A percentile compares a stretch with the other conserved stretches of the same genome.
Evolutionary conservation across 2,888 invertebrate genomes (phyloP).

Genomic region (Andrena fulva): DNA sequence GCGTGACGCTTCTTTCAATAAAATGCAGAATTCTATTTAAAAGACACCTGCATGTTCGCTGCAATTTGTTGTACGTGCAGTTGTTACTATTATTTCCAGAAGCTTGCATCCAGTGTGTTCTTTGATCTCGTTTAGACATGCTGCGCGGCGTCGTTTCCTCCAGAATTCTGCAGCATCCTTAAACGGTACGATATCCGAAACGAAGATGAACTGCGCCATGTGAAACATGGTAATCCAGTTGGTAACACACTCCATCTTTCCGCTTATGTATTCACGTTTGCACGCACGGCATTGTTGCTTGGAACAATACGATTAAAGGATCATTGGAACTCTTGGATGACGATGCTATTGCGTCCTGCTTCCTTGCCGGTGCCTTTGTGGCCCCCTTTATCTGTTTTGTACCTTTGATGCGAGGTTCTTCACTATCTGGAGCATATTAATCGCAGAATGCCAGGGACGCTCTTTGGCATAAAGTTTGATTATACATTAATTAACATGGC

Average conservation of each 20-base stretch:
- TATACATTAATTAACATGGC: too few species aligned
- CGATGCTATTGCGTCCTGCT: not conserved
- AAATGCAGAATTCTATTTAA: too few species aligned
- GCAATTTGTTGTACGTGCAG: not conserved
- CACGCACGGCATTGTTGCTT: conserved; percentile 17
- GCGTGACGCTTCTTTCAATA: not conserved
- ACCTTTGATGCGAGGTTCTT: too few species aligned
- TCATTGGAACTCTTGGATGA: conserved; percentile 59
- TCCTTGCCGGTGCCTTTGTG: not conserved
- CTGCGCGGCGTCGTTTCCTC: conserved; percentile 7
- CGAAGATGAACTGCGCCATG: conserved; percentile 67
- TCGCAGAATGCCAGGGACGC: too few species aligned
- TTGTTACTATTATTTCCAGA: not conserved
- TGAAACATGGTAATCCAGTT: conserved; percentile 74
- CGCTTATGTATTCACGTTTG: conserved; percentile 52
- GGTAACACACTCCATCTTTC: conserved; percentile 70
- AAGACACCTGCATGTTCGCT: too few species aligned
- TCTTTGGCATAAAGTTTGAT: too few species aligned
- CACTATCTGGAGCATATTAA: too few species aligned
- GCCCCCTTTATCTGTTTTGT: not conserved
- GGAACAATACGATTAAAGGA: conserved; percentile 59
- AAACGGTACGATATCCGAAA: conserved; percentile 53
- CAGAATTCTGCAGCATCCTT: conserved; percentile 37
- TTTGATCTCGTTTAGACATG: conserved; percentile 31
- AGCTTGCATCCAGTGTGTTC: not conserved